Evolutionary conservation across 2,797 vertebrate genomes (phyloP), one percentile per base, ranked within the genome.

Genomic region (Gouania willdenowi): DNA sequence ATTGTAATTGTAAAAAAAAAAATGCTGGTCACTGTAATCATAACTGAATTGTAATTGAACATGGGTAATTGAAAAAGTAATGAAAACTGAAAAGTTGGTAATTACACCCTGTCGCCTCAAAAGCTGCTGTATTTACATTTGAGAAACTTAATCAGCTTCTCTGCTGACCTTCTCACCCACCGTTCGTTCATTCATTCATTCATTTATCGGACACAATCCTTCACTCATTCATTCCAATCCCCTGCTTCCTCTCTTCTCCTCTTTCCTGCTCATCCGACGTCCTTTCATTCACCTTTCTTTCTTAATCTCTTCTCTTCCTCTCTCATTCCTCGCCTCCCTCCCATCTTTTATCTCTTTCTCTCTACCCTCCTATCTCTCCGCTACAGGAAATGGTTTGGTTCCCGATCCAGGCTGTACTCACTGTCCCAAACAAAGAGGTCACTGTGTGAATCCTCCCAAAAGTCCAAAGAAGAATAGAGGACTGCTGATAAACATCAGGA

Each of bases 361-460:
- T 64, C 65, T 51, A 52, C 55, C 58, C 32, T 64, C 79, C 69
- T 69, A 71, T 86, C 82, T 79, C 69, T 78, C 41, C 23, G 42
- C 71, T 58, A 81, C 86, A 88, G 85, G 87, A 88, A 90, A 88
- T 85, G 78, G 74, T 78, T 83, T 79, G 74, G 82, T 74, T 80
- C 75, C 77, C 72, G 11, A 62, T 45, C 61, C 49, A 57, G 54
- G 64, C n/a, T n/a, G 68, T 53, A 73, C 76, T 75, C 66, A 85
- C 84, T 84, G 86, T 89, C 88, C 82, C 72, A 79, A 89, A 94
- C 93, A 94, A 94, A 94, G 92, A 88, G 93, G 91, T 90, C 90
- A 91, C 83, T 94, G 93, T 95, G 80, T 90, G 35, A 58, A 80
- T 87, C 75, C 71, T 63, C 69, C 77, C 79, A 85, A 89, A 88